A percentile compares a stretch with the other conserved stretches of the same genome.
Evolutionary conservation across 2,888 invertebrate genomes (phyloP).

Genomic region (Diachrysia chrysitis): DNA sequence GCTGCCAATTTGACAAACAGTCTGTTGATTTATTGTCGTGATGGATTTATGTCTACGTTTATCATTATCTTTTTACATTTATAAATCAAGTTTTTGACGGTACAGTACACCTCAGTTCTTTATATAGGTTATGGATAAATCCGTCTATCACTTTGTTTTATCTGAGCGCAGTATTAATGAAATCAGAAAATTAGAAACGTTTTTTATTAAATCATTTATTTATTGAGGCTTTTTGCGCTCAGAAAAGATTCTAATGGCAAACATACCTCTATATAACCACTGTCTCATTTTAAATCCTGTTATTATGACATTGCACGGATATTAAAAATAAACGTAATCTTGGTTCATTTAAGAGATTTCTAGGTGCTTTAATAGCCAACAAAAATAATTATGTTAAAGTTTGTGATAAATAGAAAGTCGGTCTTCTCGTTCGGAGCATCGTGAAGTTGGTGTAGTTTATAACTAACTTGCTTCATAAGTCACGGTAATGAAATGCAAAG

Average conservation of each 20-base stretch:
- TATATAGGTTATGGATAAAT: neutral
- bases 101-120: neutral
- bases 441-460: neutral
- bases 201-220: no score
- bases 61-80: neutral
- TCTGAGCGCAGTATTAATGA: no score
- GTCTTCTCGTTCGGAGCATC: neutral
- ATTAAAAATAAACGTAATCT: no score
- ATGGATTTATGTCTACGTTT: neutral
- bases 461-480: slow-evolving; percentile 13
- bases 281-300: no score
- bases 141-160: neutral
- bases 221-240: no score
- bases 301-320: no score
- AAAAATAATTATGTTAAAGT: neutral
- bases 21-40: neutral
- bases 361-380: neutral
- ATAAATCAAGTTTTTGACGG: neutral
- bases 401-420: slow-evolving; percentile 5
- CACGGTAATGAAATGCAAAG: slow-evolving; percentile 8
- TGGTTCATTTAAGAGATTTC: neutral
- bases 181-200: no score
- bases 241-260: no score
- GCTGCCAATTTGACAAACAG: neutral
- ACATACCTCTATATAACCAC: no score